Base-by-base conservation (phyloP, 2,113 vertebrate species). In the Strix uralensis region DNA sequence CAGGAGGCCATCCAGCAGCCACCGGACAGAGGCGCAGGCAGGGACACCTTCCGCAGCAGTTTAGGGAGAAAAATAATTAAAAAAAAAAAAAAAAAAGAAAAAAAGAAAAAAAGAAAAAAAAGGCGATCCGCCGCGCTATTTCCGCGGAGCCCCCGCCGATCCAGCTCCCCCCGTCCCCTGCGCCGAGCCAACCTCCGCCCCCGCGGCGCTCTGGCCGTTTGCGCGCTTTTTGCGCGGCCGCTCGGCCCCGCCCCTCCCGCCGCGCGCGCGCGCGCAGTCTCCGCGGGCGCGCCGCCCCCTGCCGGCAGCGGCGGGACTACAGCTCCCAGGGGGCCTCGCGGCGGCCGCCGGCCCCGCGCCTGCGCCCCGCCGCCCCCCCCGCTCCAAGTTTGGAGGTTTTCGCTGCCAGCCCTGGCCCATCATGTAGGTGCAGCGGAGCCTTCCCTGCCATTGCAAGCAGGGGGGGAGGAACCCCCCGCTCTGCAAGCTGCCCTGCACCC, bases 321-420 rank as follows among this genome's bases (percentile, higher is more conserved):
- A 97, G 78, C 96, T 96, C 99, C 99, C 99, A 98, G 69, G 13
- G 85, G 86, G 49, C 98, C 25, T 59, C 72, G 98, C 98, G 98
- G 71, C 55, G 85, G 81, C 38, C 95, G 98, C 98, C 98, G 98
- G 98, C 98, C 99, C 98, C 97, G 97, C 98, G 98, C 98, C 98
- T 98, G 98, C 98, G 98, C 98, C 97, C 91, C 97, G 97, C 98
- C 42, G 42, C 42, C 42, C 98, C 97, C 98, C 98, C 97, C 96
- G 99, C 98, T 99, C 98, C 99, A 99, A 99, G 99, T 99, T 99
- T 99, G 98, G 98, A 99, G 98, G 98, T 98, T 98, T 98, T 96
- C 98, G 99, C 98, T 98, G 98, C 98, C 98, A 99, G 98, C 98
- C 97, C 98, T 98, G 98, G 99, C 98, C 98, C 99, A 99, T 98